Conservation (phyloP, 1,140 invertebrate species). For the Schmidtea mediterranea region DNA sequence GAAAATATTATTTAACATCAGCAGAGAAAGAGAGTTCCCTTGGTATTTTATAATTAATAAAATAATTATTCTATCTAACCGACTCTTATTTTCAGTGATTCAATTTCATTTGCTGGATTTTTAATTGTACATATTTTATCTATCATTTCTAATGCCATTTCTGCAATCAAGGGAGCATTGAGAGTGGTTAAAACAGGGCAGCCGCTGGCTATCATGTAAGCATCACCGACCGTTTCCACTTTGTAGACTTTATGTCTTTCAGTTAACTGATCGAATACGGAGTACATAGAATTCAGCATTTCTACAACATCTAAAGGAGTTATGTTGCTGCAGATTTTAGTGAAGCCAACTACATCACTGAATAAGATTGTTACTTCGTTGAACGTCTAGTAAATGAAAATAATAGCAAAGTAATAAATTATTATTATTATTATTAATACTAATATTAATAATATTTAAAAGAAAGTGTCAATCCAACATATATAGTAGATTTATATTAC, state of each 20-base stretch:
- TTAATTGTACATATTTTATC: constrained; percentile 23
- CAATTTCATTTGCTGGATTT: background rate
- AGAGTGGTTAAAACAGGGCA: constrained; percentile 15
- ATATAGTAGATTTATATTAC: background rate
- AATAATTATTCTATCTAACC: no score
- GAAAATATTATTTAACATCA: no score
- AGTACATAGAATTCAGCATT: constrained; percentile 29
- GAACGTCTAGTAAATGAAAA: constrained; percentile 14
- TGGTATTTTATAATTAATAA: no score
- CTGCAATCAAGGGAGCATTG: constrained; percentile 17
- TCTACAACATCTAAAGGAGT: constrained; percentile 16
- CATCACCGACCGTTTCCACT: constrained; percentile 78
- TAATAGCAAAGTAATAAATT: background rate
- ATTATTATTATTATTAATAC: background rate
- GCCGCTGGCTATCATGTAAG: constrained; percentile 52
- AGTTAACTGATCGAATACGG: constrained; percentile 66
- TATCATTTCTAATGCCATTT: constrained; percentile 37
- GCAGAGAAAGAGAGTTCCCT: no score
- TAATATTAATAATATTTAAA: no score
- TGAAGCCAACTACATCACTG: constrained; percentile 19
- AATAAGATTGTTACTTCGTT: constrained; percentile 28
- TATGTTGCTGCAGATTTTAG: constrained; percentile 15
- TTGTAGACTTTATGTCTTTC: constrained; percentile 69
- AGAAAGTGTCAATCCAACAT: no score
- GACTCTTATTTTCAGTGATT: background rate